A percentile compares a stretch with the other conserved stretches of the same genome.
These are phyloP conservation scores for Caenorhabditis inopinata DNA, from an alignment of 1,140 invertebrate genomes.

Conservation along the genomic window DNA sequence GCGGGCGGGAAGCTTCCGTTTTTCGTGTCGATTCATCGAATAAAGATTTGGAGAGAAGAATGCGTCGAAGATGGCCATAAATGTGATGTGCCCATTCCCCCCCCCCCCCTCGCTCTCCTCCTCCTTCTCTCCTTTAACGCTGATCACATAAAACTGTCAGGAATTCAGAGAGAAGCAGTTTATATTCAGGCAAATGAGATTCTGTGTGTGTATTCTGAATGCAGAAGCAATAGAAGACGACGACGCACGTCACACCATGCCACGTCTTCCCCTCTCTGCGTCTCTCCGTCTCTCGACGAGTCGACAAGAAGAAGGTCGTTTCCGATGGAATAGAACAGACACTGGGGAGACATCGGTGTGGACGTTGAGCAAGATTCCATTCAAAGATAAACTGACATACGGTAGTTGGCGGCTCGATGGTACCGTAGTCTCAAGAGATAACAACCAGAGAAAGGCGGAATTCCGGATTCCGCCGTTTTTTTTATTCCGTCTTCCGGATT, in stretches of 20 bases:
- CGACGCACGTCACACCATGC: neutral
- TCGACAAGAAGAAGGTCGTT: neutral
- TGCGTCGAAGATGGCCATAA: constrained; percentile 15
- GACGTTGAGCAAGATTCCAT: neutral
- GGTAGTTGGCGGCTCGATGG: too few relatives aligned
- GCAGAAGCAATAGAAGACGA: neutral
- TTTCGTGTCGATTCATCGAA: too few relatives aligned
- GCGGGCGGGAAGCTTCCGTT: too few relatives aligned
- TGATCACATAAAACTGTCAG: constrained; percentile 33
- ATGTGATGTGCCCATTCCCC: constrained; percentile 21
- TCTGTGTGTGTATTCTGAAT: neutral
- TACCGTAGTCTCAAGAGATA: too few relatives aligned
- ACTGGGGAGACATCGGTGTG: neutral
- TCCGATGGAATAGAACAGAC: neutral
- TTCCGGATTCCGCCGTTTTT: too few relatives aligned
- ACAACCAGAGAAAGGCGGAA: too few relatives aligned
- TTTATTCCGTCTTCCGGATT: too few relatives aligned
- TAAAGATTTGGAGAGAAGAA: too few relatives aligned
- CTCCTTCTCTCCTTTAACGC: neutral
- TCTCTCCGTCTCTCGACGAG: neutral
- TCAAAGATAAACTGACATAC: too few relatives aligned
- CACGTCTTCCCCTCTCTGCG: too few relatives aligned
- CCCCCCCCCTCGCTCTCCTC: neutral
- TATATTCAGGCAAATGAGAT: neutral
- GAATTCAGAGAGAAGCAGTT: neutral